A percentile compares a stretch with the other conserved stretches of the same genome.
phyloP scores from a whole-genome alignment of 2,113 vertebrate species.

The Pogona vitticeps region DNA sequence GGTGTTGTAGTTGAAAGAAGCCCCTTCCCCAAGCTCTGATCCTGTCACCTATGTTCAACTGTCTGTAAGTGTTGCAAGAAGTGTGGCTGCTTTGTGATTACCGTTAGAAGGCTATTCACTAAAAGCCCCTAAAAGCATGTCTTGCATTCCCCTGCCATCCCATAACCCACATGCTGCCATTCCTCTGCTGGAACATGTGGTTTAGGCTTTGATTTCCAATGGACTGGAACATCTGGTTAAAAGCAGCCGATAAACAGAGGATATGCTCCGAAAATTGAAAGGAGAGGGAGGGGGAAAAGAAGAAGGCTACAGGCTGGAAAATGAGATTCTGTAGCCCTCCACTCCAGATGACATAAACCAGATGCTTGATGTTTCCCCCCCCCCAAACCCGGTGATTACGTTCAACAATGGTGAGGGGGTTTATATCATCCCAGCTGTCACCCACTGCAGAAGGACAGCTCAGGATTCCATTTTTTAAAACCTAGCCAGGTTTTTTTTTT shows the following conservation, averaged over 20 bases:
- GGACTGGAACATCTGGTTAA: slow-evolving; percentile 36
- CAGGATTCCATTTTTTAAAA: slow-evolving; percentile 7
- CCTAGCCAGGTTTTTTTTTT: background rate
- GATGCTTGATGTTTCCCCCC: slow-evolving; percentile 31
- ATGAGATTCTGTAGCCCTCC: background rate
- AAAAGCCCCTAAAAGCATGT: background rate
- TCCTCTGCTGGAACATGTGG: background rate
- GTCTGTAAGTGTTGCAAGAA: background rate
- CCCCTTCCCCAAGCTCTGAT: background rate
- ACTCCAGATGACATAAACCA: slow-evolving; percentile 28
- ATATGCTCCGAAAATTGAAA: background rate
- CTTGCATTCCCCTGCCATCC: background rate
- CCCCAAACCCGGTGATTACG: slow-evolving; percentile 19
- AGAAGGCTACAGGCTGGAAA: slow-evolving; percentile 48
- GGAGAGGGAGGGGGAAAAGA: background rate
- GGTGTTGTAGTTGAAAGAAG: too few species aligned
- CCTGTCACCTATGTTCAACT: background rate
- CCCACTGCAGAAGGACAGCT: slow-evolving; percentile 12
- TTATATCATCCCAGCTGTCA: slow-evolving; percentile 58
- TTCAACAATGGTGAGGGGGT: slow-evolving; percentile 43
- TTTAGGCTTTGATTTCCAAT: background rate
- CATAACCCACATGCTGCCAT: background rate
- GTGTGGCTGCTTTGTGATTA: background rate
- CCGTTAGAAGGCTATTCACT: background rate
- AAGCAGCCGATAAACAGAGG: slow-evolving; percentile 32